Evolutionary conservation across 1,140 invertebrate genomes (phyloP).

Genomic region (Nautilus pompilius): DNA sequence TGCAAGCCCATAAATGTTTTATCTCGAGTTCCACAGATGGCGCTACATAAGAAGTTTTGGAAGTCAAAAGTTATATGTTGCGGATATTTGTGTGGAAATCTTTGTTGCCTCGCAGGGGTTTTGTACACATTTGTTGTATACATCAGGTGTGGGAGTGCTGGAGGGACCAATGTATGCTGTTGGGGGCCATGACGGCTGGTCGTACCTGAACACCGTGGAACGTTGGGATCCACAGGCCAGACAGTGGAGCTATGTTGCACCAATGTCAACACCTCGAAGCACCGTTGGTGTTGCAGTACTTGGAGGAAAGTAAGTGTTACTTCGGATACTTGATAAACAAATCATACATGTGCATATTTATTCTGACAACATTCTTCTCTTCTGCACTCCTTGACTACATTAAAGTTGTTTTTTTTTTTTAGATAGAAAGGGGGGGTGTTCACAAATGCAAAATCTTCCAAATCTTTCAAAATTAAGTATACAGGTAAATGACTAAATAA

Average conservation of each 20-base stretch:
- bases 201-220: slow-evolving; percentile 89
- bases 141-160: slow-evolving; percentile 77
- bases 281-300: slow-evolving; percentile 87
- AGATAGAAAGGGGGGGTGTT: too few species aligned
- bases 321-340: not conserved
- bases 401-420: not conserved
- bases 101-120: too few species aligned
- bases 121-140: slow-evolving; percentile 1
- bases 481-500: too few species aligned
- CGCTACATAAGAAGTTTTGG: too few species aligned
- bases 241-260: slow-evolving; percentile 82
- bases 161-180: slow-evolving; percentile 89
- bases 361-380: not conserved
- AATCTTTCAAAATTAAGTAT: too few species aligned
- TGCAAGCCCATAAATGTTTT: too few species aligned
- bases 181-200: slow-evolving; percentile 92
- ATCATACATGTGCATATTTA: not conserved
- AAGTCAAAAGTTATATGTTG: too few species aligned
- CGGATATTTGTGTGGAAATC: too few species aligned
- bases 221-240: slow-evolving; percentile 82
- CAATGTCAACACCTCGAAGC: slow-evolving; percentile 81
- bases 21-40: too few species aligned
- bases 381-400: not conserved
- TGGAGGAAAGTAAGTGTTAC: slow-evolving; percentile 67
- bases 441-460: not conserved